Evolutionary conservation across 30 jellyfish, hydroid and myxozoan genomes (phyloP).

Genomic region (Aurelia coerulea): DNA sequence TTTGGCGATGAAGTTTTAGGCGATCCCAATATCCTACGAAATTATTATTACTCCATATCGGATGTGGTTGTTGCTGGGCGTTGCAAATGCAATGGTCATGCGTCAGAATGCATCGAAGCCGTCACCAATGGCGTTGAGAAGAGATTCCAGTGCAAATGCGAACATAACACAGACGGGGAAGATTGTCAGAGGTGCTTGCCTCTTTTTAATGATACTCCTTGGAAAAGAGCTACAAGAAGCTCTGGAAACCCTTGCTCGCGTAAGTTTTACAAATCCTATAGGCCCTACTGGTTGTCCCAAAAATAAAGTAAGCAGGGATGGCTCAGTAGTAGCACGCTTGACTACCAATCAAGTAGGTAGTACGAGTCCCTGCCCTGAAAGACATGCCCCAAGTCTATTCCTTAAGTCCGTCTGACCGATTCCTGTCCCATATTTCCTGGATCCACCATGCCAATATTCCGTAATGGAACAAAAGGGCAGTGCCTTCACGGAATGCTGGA

Average conservation of each 20-base stretch:
- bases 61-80: conserved; percentile 98
- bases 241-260: conserved; percentile 89
- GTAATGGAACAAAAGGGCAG: no score
- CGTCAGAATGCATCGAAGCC: conserved; percentile 80
- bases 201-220: conserved; percentile 87
- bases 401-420: no score
- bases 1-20: conserved; percentile 98
- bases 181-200: conserved; percentile 98
- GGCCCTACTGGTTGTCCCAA: no score
- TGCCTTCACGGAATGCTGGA: no score
- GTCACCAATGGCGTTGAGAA: conserved; percentile 39
- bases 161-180: conserved; percentile 94
- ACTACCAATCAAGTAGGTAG: no score
- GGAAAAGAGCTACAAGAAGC: conserved; percentile 82
- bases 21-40: conserved; percentile 91
- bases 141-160: conserved; percentile 72
- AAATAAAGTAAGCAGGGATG: no score
- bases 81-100: conserved; percentile 98
- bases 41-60: conserved; percentile 93
- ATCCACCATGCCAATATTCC: no score
- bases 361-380: no score
- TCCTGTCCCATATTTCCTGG: no score
- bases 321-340: no score
- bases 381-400: no score
- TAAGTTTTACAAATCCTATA: conserved; percentile 24